phyloP scores from a whole-genome alignment of 2,888 invertebrate species.

The Tenthredo notha region DNA sequence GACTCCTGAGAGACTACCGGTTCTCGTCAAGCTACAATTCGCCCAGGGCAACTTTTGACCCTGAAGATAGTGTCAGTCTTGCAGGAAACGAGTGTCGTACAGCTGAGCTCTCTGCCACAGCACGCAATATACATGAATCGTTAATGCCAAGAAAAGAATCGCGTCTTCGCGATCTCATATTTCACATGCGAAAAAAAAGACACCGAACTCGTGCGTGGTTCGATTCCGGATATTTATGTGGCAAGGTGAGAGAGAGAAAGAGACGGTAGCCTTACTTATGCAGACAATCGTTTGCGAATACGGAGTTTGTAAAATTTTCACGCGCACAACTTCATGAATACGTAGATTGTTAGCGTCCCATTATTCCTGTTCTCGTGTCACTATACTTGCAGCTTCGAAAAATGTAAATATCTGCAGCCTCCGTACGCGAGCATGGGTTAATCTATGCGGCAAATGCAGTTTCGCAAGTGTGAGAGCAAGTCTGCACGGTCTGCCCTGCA shows the following conservation, averaged over 20 bases:
- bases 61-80: not conserved
- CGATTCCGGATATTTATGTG: conserved; percentile 48
- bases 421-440: conserved; percentile 51
- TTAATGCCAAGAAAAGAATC: conserved; percentile 46
- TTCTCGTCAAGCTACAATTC: conserved; percentile 11
- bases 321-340: conserved; percentile 55
- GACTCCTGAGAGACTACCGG: conserved; percentile 39
- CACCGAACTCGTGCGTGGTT: conserved; percentile 41
- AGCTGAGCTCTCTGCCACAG: conserved; percentile 40
- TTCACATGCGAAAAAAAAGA: conserved; percentile 19
- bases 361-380: conserved; percentile 51
- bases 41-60: conserved; percentile 30
- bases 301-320: conserved; percentile 51
- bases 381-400: conserved; percentile 35
- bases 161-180: conserved; percentile 45
- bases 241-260: not conserved
- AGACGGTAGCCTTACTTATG: conserved; percentile 40
- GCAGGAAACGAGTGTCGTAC: conserved; percentile 31
- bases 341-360: conserved; percentile 53
- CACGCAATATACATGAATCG: conserved; percentile 44
- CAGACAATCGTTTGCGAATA: conserved; percentile 41
- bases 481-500: conserved; percentile 34
- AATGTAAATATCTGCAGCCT: conserved; percentile 51
- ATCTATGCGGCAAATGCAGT: conserved; percentile 52
- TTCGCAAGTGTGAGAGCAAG: conserved; percentile 50